Base-by-base conservation (phyloP, 2,888 invertebrate genomes). In the Lasioglossum figueresi region DNA sequence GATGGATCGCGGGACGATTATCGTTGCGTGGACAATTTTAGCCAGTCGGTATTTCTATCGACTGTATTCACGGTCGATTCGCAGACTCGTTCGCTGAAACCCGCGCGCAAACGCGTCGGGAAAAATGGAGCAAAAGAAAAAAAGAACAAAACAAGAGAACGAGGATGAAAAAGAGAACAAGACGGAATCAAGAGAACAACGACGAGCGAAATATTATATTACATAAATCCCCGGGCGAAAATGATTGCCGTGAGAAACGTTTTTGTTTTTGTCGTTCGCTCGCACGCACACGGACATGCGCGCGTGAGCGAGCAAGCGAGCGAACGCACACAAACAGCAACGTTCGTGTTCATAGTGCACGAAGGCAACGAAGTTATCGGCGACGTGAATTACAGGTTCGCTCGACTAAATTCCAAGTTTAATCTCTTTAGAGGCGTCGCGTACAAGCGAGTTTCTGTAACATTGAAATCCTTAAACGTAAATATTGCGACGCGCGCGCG, bases 391-490 rank as follows among this genome's bases (percentile, higher is more conserved):
- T 85, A 85, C 79, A 56, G 73, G 52, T 52, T 37, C 52, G 48
- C 59, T 81, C 70, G 27, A 74, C 74, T 76, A 79, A 84, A 86
- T 82, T 82, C 70, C 70, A 34, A 72, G 76, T 76, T 82, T 82
- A 86, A 86, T 85, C 85, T 73, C 76, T 86, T 76, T 56, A 70
- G 56, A 79, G 63, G 74, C 73, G 79, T 63, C 86, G 31, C 73
- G 56, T 37, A 68, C 76, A 56, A 68, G 68, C 52, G 40, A 37
- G 48, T 80, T 79, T 68, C 43, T 68, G 37, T 78, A 83, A 84
- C 79, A 82, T 86, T 76, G 81, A 86, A 85, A 82, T 84, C 81
- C 86, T 81, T 84, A 86, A 84, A 84, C 79, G 81, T 82, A 84
- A 84, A 86, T 76, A 81, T 48, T 74, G 71, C 75, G 31, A 74